A percentile compares a stretch with the other conserved stretches of the same genome.
Evolutionary conservation across 2,888 invertebrate genomes (phyloP).

Genomic region (Germaria angustata): DNA sequence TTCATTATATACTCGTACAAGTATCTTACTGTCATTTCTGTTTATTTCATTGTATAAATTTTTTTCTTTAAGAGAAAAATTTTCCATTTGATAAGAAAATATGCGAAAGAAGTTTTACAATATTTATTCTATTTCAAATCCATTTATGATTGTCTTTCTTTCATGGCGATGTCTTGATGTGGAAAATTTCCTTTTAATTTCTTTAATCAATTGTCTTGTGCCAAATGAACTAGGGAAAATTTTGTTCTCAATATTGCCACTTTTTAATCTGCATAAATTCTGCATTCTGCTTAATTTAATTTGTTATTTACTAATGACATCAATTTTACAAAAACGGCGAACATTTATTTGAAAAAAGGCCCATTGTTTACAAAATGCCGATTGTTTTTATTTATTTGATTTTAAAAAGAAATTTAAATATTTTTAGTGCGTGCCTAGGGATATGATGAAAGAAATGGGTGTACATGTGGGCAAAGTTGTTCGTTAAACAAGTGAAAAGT

Average conservation of each 20-base stretch:
- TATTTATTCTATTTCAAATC: no score
- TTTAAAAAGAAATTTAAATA: neutral
- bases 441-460: neutral
- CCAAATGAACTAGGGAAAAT: neutral
- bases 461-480: neutral
- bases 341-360: constrained; percentile 1
- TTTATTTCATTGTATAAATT: neutral
- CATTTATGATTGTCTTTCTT: no score
- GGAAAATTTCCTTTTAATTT: constrained; percentile 1
- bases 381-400: constrained; percentile 33
- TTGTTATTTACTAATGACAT: constrained; percentile 14
- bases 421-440: neutral
- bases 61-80: no score
- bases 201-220: neutral
- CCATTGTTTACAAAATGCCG: constrained; percentile 1
- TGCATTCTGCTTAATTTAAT: neutral
- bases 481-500: no score
- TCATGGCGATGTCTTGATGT: neutral
- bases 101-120: no score
- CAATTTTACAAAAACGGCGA: neutral
- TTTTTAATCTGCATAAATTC: neutral
- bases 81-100: no score
- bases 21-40: no score
- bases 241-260: neutral
- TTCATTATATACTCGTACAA: no score